Evolutionary conservation across 2,888 invertebrate species (phyloP).

Genomic region (Phrixothrix hirtus): DNA sequence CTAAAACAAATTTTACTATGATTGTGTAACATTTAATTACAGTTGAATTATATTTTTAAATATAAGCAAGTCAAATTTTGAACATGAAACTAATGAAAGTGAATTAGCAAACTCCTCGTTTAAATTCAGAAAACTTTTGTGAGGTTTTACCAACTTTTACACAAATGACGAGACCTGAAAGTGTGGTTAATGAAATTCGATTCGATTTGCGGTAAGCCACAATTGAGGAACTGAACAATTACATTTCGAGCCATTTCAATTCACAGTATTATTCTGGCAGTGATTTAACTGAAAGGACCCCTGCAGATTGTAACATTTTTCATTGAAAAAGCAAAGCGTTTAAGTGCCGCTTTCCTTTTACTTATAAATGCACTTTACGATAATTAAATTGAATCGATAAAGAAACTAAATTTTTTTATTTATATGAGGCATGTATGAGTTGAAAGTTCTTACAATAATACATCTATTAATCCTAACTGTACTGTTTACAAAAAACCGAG

Average conservation of each 20-base stretch:
- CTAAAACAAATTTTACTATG: conserved; percentile 14
- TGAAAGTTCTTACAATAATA: too few species aligned
- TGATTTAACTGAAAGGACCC: conserved; percentile 24
- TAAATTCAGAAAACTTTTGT: conserved; percentile 29
- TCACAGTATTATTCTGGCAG: conserved; percentile 26
- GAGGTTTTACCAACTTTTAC: conserved; percentile 29
- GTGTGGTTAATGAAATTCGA: conserved; percentile 32
- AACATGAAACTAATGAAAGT: conserved; percentile 21
- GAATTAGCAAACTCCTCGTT: conserved; percentile 27
- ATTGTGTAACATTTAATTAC: conserved; percentile 19
- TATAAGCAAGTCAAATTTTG: conserved; percentile 8
- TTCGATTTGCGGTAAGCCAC: conserved; percentile 30
- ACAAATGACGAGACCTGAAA: conserved; percentile 30
- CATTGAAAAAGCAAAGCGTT: conserved; percentile 11
- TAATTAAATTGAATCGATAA: conserved; percentile 7
- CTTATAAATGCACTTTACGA: conserved; percentile 14
- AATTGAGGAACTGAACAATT: conserved; percentile 32
- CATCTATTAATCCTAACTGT: too few species aligned
- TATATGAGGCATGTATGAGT: too few species aligned
- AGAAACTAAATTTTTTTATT: too few species aligned
- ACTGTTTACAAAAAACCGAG: too few species aligned
- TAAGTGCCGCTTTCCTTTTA: conserved; percentile 3
- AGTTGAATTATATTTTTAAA: conserved; percentile 7
- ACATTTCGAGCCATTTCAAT: conserved; percentile 31
- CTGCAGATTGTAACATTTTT: conserved; percentile 27